Evolutionary conservation across 2,888 invertebrate species (phyloP), one percentile per base, ranked within the genome.

Genomic region (Calameuta filiformis): DNA sequence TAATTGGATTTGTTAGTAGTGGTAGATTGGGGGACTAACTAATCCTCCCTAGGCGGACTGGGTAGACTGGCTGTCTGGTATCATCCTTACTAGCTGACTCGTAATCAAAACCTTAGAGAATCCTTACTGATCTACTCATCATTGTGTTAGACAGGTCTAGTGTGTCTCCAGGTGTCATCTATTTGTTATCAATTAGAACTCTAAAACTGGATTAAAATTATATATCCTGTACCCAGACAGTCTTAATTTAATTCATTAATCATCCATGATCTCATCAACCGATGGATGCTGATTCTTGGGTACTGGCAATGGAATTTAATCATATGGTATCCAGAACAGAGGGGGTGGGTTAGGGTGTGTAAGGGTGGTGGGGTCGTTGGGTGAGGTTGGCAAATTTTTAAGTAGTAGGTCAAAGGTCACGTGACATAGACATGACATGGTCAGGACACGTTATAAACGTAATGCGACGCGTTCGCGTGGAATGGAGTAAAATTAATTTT

Each of bases 1-100:
- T 84, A 84, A 85, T 79, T 73, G 77, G 81, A 83, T 85, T 83
- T 82, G 77, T 81, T 40, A 80, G 79, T 77, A 79, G 79, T 73
- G 77, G 78, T 79, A 79, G 35, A n/a, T 4, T 23, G 56, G 15
- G 56, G 56, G 56, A 23, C 40, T 23, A 6, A 23, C 40, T 6
- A 40, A 9, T 40, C 40, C 40, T 40, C 40, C 23, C 23, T 40
- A 23, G 23, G 40, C 23, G 15, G 15, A 23, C 23, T 56, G 23
- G 56, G 56, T 56, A 56, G 56, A 56, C 56, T 56, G 23, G 23
- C 56, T 56, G 56, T 56, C 56, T 56, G 56, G 56, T 15, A 56
- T 9, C 56, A 23, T 56, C 9, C 56, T 56, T 56, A 56, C 23
- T 23, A 56, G 56, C 56, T 56, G 56, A 56, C 9, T 56, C 56